Evolutionary conservation across 2,113 vertebrate species (phyloP).

Genomic region (Heteronetta atricapilla): DNA sequence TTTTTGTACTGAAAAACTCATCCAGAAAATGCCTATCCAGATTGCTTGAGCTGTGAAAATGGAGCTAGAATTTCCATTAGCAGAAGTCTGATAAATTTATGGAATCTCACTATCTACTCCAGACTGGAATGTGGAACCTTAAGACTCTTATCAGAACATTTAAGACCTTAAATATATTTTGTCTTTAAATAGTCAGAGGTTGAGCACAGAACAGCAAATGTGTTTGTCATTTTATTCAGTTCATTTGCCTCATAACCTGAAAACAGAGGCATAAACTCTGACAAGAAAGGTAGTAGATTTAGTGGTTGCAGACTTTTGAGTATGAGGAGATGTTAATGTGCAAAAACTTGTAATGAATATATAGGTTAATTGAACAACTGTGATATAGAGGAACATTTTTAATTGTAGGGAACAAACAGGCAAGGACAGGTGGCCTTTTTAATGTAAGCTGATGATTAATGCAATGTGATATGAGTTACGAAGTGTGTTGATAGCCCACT

Average conservation of each 20-base stretch:
- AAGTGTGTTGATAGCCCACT: not conserved
- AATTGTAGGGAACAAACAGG: constrained; percentile 3
- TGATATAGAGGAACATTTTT: not conserved
- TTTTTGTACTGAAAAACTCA: not conserved
- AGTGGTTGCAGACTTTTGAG: not conserved
- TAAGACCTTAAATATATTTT: not conserved
- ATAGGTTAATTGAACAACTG: constrained; percentile 44
- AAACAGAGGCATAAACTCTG: not conserved
- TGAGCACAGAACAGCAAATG: not conserved
- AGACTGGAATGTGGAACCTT: not conserved
- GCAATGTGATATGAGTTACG: not conserved
- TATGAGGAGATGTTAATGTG: constrained; percentile 11
- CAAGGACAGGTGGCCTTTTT: constrained; percentile 51
- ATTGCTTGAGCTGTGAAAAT: not conserved
- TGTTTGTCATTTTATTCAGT: rapidly evolving
- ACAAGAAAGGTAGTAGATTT: not conserved
- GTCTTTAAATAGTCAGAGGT: not conserved
- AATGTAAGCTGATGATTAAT: constrained; percentile 53
- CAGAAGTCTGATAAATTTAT: not conserved
- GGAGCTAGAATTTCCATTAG: not conserved
- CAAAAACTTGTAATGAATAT: constrained; percentile 15
- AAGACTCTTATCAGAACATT: not conserved
- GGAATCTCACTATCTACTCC: not conserved
- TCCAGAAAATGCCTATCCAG: not conserved
- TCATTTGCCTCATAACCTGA: not conserved